These are phyloP conservation scores for Hydriomena furcata DNA, from an alignment of 2,888 invertebrate genomes.

Conservation along the genomic window DNA sequence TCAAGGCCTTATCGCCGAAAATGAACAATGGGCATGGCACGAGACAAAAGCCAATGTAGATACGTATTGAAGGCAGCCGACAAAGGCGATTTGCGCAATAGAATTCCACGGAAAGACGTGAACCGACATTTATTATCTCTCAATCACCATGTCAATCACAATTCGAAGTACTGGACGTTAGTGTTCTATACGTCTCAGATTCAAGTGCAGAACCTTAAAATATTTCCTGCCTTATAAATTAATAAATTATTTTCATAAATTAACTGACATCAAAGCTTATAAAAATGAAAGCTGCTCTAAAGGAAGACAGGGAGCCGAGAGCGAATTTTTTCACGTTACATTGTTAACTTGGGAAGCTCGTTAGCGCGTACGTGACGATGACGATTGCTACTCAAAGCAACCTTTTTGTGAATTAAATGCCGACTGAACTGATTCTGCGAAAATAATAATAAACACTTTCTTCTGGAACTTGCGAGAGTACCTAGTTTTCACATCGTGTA, in stretches of 20 bases:
- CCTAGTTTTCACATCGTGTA: slow-evolving; percentile 46
- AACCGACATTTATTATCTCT: slow-evolving; percentile 80
- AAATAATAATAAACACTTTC: slow-evolving; percentile 27
- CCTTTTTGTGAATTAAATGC: slow-evolving; percentile 68
- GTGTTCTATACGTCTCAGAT: slow-evolving; percentile 20
- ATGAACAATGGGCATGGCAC: slow-evolving; percentile 78
- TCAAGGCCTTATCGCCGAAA: slow-evolving; percentile 71
- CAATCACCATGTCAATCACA: slow-evolving; percentile 71
- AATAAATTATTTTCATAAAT: too few species aligned
- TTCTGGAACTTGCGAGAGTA: slow-evolving; percentile 17
- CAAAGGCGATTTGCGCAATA: slow-evolving; percentile 81
- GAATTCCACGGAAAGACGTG: slow-evolving; percentile 80
- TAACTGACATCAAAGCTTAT: slow-evolving; percentile 15
- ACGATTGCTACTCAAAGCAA: slow-evolving; percentile 71
- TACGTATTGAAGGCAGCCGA: slow-evolving; percentile 73
- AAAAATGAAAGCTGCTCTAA: slow-evolving; percentile 24
- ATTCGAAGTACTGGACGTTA: slow-evolving; percentile 59
- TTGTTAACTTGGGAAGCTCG: slow-evolving; percentile 78
- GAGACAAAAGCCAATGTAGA: slow-evolving; percentile 74
- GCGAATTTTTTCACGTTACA: slow-evolving; percentile 77
- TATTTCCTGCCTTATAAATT: neutral
- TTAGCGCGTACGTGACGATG: slow-evolving; percentile 79
- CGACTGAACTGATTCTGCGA: slow-evolving; percentile 53
- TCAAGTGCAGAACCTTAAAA: slow-evolving; percentile 1
- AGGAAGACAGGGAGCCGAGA: slow-evolving; percentile 40